Conservation (phyloP, 1,140 invertebrate genomes). For the Anagrus nilaparvatae region DNA sequence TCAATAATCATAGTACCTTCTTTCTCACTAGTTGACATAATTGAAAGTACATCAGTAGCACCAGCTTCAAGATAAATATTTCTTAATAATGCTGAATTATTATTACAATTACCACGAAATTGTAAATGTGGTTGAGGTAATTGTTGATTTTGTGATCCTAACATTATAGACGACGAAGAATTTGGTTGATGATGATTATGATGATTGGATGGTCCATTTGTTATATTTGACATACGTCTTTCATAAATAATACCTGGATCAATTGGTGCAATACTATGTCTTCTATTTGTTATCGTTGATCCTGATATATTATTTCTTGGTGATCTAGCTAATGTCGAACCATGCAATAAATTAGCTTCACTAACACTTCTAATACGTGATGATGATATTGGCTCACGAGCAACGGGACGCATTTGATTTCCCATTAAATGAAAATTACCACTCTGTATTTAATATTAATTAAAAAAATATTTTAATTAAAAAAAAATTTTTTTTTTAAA, state of each 20-base stretch:
- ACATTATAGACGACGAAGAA: too few relatives aligned
- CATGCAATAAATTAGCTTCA: conserved; percentile 63
- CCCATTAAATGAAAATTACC: too few relatives aligned
- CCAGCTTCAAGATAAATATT: conserved; percentile 72
- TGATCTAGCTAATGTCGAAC: conserved; percentile 3
- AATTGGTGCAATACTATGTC: conserved; percentile 51
- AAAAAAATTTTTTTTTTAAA: neutral
- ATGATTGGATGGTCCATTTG: too few relatives aligned
- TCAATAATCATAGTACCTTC: conserved; percentile 57
- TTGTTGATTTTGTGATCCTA: too few relatives aligned
- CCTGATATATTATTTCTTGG: too few relatives aligned
- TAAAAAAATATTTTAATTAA: neutral
- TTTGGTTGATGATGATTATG: too few relatives aligned
- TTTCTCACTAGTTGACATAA: conserved; percentile 66
- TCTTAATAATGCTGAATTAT: conserved; percentile 47
- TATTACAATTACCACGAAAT: conserved; percentile 50
- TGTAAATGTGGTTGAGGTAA: conserved; percentile 56
- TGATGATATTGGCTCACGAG: conserved; percentile 43
- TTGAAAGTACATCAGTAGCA: conserved; percentile 79
- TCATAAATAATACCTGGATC: conserved; percentile 46
- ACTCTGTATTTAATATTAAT: too few relatives aligned
- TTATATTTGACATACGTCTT: too few relatives aligned
- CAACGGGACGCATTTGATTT: too few relatives aligned
- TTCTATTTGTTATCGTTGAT: conserved; percentile 42
- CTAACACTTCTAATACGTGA: conserved; percentile 50